Evolutionary conservation across 2,888 invertebrate species (phyloP), one percentile per base, ranked within the genome.

Genomic region (Sesamia inferens): DNA sequence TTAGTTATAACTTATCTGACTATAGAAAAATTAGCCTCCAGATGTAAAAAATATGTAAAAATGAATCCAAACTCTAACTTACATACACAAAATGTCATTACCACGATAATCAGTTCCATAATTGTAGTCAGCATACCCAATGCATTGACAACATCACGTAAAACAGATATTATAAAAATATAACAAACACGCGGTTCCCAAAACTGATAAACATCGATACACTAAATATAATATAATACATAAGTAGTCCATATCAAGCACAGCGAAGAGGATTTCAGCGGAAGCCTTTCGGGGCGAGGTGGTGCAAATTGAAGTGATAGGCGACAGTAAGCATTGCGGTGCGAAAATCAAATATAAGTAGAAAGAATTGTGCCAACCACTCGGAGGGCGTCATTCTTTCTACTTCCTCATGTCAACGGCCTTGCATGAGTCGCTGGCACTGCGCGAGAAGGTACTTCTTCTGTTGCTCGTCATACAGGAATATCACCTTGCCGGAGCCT

Each of bases 401-500:
- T 95, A 95, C 95, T 55, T 74, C 90, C 91, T 93, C 91, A 90
- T 94, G 96, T 96, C 96, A 96, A 95, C 92, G 94, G n/a, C 90
- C 74, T 5, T 83, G 84, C 92, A 95, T 96, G 8, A 96, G 90
- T 19, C 94, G 88, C 85, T 92, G 90, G 89, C 96, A 96, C 86
- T 94, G 94, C 1, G 94, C 92, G n/a, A 95, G 85, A 6, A 96
- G 88, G 70, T 93, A 95, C 74, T 91, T 93, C 92, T 94, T 96
- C 85, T 94, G 94, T 57, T 93, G 93, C 42, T 96, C 96, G 89
- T 96, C 96, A 90, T 92, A 94, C 0, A 96, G 87, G 85, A 96
- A 92, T 81, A 96, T 94, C 55, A 97, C 93, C 90, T 97, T 98
- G 42, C 97, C 97, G 2, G 96, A 94, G n/a, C 97, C 97, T 0